Evolutionary conservation across 2,888 invertebrate genomes (phyloP), one percentile per base, ranked within the genome.

Genomic region (Sesamia inferens): DNA sequence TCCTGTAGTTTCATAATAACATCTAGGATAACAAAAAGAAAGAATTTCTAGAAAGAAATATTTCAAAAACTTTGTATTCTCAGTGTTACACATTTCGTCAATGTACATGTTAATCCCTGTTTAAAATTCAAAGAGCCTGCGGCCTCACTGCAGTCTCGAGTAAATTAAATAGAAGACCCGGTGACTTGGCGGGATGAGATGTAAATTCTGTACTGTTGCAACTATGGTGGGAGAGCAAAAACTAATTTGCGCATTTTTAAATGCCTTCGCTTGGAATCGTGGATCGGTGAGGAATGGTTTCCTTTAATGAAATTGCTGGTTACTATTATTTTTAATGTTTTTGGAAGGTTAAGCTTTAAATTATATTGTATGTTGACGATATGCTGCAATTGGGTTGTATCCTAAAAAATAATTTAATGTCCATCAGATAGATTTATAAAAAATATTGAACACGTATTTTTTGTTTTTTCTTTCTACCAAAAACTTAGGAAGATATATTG

Each of bases 81-180:
- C 62, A 66, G 67, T 63, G 75, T 78, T 61, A 86, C 86, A 85
- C 86, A 85, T 87, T 89, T 89, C 87, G 85, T 88, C 89, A 86
- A 86, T 88, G 83, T 83, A 84, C 81, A 82, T 77, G 86, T 89
- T 91, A 91, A 91, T 91, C 87, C 86, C 88, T 89, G 88, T 86
- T 91, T 91, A 88, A 91, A 89, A 92, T 91, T 90, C 91, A 91
- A 89, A 90, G 89, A 88, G 91, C 88, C 88, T 83, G 87, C 85
- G 88, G 85, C 85, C 84, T 83, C 70, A 63, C 84, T 84, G 83
- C 87, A 87, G 89, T 86, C 86, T 86, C 86, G 81, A 87, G 88
- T 85, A 88, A 92, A 91, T 91, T 90, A 91, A 91, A 90, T 91
- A 91, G 89, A 85, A 86, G 87, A 87, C 83, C 86, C 85, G 79